Conservation (phyloP, 2,797 vertebrate genomes). For the Syngnathus acus region DNA sequence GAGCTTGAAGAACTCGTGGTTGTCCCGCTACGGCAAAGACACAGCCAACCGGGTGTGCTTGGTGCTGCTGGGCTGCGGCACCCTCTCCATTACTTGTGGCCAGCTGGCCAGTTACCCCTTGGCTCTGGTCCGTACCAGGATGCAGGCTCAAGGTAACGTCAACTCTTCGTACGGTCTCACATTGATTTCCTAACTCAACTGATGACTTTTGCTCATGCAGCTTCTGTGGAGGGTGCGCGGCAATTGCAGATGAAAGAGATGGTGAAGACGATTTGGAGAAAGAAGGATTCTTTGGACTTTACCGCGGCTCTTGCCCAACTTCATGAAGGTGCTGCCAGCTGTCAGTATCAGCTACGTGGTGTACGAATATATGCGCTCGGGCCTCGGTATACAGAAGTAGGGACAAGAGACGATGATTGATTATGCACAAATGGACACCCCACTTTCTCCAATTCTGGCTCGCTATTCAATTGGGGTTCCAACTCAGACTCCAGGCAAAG, state of each 20-base stretch:
- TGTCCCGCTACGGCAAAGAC: constrained; percentile 80
- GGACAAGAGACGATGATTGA: not conserved
- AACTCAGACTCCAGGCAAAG: not conserved
- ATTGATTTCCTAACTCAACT: no score
- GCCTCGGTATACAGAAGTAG: constrained; percentile 77
- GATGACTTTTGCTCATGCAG: constrained; percentile 50
- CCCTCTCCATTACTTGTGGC: constrained; percentile 85
- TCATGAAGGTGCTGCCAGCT: constrained; percentile 94
- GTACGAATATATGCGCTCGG: constrained; percentile 87
- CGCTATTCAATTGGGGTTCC: not conserved
- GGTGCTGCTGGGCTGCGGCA: constrained; percentile 84
- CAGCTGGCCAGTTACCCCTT: constrained; percentile 89
- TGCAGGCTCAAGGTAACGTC: constrained; percentile 87
- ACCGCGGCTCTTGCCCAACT: constrained; percentile 90
- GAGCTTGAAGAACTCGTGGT: constrained; percentile 86
- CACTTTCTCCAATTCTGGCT: not conserved
- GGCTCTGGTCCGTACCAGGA: constrained; percentile 85
- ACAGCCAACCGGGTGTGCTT: constrained; percentile 82
- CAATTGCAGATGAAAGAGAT: constrained; percentile 81
- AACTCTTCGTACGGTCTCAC: no score
- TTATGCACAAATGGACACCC: no score
- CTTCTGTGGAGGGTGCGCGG: constrained; percentile 74
- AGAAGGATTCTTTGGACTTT: constrained; percentile 84
- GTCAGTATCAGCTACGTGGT: constrained; percentile 97
- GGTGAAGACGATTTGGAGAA: constrained; percentile 80